Percentiles rank a stretch among this genome's conserved stretches.
phyloP scores from a whole-genome alignment of 2,888 invertebrate species.

The Ectemnius cavifrons region DNA sequence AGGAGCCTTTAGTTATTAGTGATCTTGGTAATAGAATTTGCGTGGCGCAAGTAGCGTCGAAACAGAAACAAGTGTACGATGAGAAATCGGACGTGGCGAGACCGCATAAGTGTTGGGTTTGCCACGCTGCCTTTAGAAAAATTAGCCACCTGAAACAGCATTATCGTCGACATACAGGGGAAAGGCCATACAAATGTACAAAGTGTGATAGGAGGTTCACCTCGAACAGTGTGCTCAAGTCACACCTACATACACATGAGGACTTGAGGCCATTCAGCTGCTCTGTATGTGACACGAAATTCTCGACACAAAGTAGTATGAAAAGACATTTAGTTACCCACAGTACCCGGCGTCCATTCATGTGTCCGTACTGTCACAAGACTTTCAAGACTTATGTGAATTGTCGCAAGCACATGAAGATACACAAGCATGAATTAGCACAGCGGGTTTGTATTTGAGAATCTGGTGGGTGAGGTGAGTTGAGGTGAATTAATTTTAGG shows the following conservation, averaged over 20 bases:
- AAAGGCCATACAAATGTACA: conserved; percentile 75
- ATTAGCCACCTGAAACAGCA: conserved; percentile 81
- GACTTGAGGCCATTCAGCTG: conserved; percentile 79
- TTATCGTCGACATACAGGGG: conserved; percentile 74
- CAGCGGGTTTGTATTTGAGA: conserved; percentile 65
- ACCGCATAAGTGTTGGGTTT: conserved; percentile 78
- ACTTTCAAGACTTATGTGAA: conserved; percentile 79
- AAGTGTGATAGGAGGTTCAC: conserved; percentile 79
- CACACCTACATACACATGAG: conserved; percentile 80
- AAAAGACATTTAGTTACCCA: conserved; percentile 76
- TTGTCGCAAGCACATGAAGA: conserved; percentile 84
- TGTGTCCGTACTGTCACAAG: conserved; percentile 76
- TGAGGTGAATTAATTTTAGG: neutral
- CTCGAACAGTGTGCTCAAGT: conserved; percentile 80
- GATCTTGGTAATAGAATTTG: conserved; percentile 74
- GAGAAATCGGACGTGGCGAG: conserved; percentile 69
- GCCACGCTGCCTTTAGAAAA: conserved; percentile 80
- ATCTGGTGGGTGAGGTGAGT: neutral
- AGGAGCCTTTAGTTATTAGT: conserved; percentile 81
- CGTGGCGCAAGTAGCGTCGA: conserved; percentile 68
- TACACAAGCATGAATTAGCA: conserved; percentile 80
- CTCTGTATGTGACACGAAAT: conserved; percentile 78
- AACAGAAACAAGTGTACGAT: conserved; percentile 66
- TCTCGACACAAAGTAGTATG: conserved; percentile 77
- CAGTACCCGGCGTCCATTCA: conserved; percentile 76